Evolutionary conservation across 2,888 invertebrate species (phyloP).

Genomic region (Mylabris sibirica): DNA sequence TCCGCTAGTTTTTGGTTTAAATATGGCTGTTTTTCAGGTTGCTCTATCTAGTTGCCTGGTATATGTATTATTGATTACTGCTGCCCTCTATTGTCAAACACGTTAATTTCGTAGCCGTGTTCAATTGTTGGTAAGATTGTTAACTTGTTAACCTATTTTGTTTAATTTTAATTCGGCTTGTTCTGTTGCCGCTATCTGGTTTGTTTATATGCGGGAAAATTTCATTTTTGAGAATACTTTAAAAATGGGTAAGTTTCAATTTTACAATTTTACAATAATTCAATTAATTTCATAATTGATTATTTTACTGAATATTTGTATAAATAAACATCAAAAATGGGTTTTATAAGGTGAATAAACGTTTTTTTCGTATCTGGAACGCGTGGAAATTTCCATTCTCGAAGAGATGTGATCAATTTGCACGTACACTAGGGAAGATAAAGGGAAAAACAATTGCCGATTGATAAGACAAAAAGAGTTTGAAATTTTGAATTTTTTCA

Average conservation of each 20-base stretch:
- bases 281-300: neutral
- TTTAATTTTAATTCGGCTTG: too few species aligned
- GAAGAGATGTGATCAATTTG: neutral
- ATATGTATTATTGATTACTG: neutral
- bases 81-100: neutral
- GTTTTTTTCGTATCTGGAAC: neutral
- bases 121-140: constrained; percentile 27
- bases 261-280: neutral
- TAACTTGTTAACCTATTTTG: constrained; percentile 27
- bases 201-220: constrained; percentile 33
- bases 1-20: neutral
- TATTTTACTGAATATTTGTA: too few species aligned
- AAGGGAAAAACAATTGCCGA: too few species aligned
- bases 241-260: neutral
- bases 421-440: neutral
- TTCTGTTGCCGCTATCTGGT: neutral
- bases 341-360: neutral
- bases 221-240: constrained; percentile 17
- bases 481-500: too few species aligned
- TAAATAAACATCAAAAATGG: neutral
- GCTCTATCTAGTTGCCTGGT: neutral
- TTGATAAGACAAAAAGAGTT: too few species aligned
- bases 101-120: neutral
- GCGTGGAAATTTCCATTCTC: neutral
- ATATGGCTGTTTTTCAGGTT: neutral